Conservation (phyloP, 2,113 vertebrate genomes). For the Oxyura jamaicensis region DNA sequence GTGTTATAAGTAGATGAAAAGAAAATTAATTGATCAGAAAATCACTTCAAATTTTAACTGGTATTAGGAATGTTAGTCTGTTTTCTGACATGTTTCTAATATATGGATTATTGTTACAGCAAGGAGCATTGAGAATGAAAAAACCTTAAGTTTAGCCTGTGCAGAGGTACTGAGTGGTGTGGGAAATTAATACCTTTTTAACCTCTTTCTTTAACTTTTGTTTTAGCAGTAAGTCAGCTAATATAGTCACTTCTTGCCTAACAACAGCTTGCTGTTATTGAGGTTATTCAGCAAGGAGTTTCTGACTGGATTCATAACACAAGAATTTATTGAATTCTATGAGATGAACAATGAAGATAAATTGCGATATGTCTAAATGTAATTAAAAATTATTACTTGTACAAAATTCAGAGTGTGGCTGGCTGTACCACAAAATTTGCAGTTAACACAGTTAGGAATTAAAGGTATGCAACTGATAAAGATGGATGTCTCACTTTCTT, state of each 20-base stretch:
- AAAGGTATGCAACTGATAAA: conserved; percentile 69
- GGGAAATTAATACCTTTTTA: not conserved
- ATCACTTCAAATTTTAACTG: not conserved
- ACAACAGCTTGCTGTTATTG: conserved; percentile 28
- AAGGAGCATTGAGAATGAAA: not conserved
- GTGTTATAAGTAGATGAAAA: not conserved
- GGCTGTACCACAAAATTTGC: conserved; percentile 32
- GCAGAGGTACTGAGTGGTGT: not conserved
- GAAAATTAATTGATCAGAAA: conserved; percentile 20
- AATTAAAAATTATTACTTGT: conserved; percentile 74
- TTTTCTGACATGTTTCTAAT: not conserved
- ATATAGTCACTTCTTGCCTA: not conserved
- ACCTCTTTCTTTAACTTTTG: not conserved
- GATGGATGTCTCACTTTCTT: conserved; percentile 70
- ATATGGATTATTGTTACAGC: not conserved
- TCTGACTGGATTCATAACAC: conserved; percentile 45
- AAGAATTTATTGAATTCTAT: conserved; percentile 56
- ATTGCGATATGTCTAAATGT: conserved; percentile 63
- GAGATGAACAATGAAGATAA: conserved; percentile 55
- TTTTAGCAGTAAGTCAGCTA: not conserved
- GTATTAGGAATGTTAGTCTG: not conserved
- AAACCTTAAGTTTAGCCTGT: not conserved
- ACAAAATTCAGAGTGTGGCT: conserved; percentile 48
- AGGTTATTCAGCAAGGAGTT: conserved; percentile 43
- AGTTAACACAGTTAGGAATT: conserved; percentile 59